phyloP scores from a whole-genome alignment of 2,113 vertebrate genomes.

The Leucopternis melanops region DNA sequence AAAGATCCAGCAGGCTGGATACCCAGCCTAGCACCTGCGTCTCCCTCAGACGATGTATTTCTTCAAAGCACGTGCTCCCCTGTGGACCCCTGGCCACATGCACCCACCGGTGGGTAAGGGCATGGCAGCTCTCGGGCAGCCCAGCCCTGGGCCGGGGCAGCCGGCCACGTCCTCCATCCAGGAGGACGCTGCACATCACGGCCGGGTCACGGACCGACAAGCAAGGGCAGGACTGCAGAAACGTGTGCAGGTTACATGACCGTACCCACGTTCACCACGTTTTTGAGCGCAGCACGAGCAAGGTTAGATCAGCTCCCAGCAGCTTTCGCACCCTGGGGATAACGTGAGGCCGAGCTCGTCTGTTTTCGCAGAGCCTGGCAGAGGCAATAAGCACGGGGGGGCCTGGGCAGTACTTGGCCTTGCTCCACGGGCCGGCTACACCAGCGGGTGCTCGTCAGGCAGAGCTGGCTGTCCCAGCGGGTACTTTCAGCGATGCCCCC shows the following conservation, averaged over 20 bases:
- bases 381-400: not conserved
- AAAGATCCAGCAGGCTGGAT: not conserved
- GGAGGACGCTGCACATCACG: fast-evolving
- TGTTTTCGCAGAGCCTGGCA: not conserved
- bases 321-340: fast-evolving
- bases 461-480: not conserved
- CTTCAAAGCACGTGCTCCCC: not conserved
- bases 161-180: not conserved
- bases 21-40: fast-evolving
- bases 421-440: fast-evolving
- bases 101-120: fast-evolving
- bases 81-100: fast-evolving
- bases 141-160: not conserved
- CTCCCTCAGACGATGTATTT: not conserved
- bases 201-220: fast-evolving
- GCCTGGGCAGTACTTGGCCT: fast-evolving
- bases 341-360: fast-evolving
- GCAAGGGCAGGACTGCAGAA: too few species aligned
- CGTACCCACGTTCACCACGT: fast-evolving
- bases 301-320: not conserved
- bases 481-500: not conserved
- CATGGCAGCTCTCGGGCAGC: not conserved
- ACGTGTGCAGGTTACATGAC: fast-evolving
- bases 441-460: fast-evolving
- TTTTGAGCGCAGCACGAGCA: fast-evolving